Conservation (phyloP, 2,113 vertebrate genomes). For the Vombatus ursinus region DNA sequence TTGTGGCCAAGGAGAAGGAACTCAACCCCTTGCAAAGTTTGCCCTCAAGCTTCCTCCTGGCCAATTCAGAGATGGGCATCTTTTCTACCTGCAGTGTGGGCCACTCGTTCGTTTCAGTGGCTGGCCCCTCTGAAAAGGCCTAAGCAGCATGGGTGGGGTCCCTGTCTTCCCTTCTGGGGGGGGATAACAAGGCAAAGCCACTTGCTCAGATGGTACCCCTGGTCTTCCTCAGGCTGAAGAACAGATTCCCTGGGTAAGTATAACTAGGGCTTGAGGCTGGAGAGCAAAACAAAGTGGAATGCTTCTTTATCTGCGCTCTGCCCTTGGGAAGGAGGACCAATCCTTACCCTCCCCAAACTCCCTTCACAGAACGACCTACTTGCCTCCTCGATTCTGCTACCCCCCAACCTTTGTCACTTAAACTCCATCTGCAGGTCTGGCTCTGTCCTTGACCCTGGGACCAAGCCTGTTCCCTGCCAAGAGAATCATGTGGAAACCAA, state of each 20-base stretch:
- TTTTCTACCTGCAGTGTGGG: neutral
- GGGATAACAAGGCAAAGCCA: slow-evolving; percentile 12
- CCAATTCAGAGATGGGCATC: neutral
- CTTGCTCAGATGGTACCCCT: neutral
- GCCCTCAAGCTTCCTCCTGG: neutral
- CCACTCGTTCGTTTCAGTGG: neutral
- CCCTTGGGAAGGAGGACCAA: slow-evolving; percentile 3
- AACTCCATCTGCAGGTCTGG: neutral
- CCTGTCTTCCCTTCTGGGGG: slow-evolving; percentile 4
- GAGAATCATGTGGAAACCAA: neutral
- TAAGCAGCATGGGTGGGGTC: slow-evolving; percentile 50
- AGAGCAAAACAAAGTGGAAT: neutral
- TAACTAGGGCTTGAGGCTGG: no score
- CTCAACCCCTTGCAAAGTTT: slow-evolving; percentile 29
- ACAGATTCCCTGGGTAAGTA: neutral
- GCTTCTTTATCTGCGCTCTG: neutral
- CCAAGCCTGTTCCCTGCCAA: slow-evolving; percentile 9
- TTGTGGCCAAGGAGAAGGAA: slow-evolving; percentile 40
- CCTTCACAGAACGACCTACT: slow-evolving; percentile 14
- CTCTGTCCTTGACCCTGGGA: neutral
- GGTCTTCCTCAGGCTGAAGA: neutral
- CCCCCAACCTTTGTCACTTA: slow-evolving; percentile 31
- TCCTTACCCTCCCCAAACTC: neutral
- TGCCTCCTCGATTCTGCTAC: slow-evolving; percentile 1
- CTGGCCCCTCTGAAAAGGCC: slow-evolving; percentile 46